Percentiles rank a stretch among this genome's conserved stretches.
phyloP scores from a whole-genome alignment of 2,888 invertebrate genomes.

The Phengaris arion region DNA sequence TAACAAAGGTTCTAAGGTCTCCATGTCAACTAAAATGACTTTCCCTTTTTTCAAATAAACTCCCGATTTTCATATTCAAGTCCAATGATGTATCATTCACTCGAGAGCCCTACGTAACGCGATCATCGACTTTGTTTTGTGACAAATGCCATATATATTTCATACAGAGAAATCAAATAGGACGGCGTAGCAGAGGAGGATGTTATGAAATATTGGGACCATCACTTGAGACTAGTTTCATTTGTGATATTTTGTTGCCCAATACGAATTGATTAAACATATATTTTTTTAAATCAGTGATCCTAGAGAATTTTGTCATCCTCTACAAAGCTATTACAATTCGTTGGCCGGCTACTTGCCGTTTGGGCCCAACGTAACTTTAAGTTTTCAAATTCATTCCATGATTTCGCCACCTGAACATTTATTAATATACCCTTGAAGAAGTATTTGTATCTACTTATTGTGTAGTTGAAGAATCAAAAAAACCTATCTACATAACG shows the following conservation, averaged over 20 bases:
- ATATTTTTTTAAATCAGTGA: too few species aligned
- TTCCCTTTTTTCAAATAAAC: slow-evolving; percentile 39
- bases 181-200: slow-evolving; percentile 28
- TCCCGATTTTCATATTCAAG: slow-evolving; percentile 38
- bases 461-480: too few species aligned
- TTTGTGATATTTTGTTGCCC: not conserved
- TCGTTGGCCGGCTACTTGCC: too few species aligned
- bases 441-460: too few species aligned
- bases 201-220: slow-evolving; percentile 33
- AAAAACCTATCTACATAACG: too few species aligned
- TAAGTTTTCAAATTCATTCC: too few species aligned
- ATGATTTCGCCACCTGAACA: too few species aligned
- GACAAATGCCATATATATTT: slow-evolving; percentile 44
- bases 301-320: too few species aligned
- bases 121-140: slow-evolving; percentile 44
- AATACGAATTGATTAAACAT: slow-evolving; percentile 23
- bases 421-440: too few species aligned
- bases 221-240: slow-evolving; percentile 35
- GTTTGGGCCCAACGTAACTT: too few species aligned
- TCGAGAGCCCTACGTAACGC: slow-evolving; percentile 41
- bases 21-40: slow-evolving; percentile 32
- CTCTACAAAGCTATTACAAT: too few species aligned
- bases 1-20: slow-evolving; percentile 26
- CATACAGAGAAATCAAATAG: slow-evolving; percentile 40
- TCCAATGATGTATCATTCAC: slow-evolving; percentile 40